These are phyloP conservation scores for Lepidotrigona ventralis DNA, from an alignment of 1,140 invertebrate species.

Conservation along the genomic window DNA sequence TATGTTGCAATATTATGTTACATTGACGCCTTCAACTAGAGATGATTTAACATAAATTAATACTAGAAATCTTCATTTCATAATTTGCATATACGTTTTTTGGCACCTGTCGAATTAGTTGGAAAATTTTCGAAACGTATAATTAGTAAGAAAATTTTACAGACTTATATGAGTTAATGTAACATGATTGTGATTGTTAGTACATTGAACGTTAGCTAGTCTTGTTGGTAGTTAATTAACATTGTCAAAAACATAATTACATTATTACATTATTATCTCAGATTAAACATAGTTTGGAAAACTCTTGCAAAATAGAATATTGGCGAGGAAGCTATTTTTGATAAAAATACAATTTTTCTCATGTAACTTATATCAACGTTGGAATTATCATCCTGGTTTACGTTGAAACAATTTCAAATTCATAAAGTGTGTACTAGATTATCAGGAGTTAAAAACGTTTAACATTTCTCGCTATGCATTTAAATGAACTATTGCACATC, in stretches of 20 bases:
- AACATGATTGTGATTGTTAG: no score
- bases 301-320: fast-evolving
- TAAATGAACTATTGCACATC: background rate
- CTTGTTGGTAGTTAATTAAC: background rate
- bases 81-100: background rate
- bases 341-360: background rate
- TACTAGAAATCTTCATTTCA: fast-evolving
- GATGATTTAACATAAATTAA: fast-evolving
- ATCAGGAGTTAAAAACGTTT: background rate
- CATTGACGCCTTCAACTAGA: fast-evolving
- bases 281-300: background rate
- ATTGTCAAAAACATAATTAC: background rate
- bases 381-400: background rate
- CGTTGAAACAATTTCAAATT: background rate
- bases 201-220: background rate
- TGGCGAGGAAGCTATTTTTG: background rate
- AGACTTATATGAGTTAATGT: background rate
- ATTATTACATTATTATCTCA: background rate
- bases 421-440: background rate
- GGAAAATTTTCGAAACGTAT: background rate
- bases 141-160: background rate
- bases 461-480: background rate
- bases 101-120: background rate
- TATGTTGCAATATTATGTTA: background rate
- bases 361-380: background rate